Evolutionary conservation across 2,797 vertebrate genomes (phyloP), one percentile per base, ranked within the genome.

Genomic region (Meriones psammophilus): DNA sequence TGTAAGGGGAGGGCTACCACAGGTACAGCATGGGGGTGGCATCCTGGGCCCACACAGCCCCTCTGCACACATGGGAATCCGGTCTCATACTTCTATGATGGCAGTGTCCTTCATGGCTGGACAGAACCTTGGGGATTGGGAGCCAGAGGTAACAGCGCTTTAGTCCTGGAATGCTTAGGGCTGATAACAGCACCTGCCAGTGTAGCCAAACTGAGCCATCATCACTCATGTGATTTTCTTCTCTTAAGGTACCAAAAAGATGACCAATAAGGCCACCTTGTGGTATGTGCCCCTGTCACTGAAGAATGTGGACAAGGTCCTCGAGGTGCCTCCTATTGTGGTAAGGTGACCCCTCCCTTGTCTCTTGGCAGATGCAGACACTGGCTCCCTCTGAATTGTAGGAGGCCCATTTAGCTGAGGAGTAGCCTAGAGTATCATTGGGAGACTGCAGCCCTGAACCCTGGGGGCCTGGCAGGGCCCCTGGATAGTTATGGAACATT

Each of bases 281-380:
- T 99, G 99, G 99, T 99, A 99, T 0, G 99, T 99, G 94, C 99
- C 99, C 0, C 98, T 99, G 94, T 99, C 99, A 13, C 98, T 99
- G 97, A 97, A 99, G 98, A 99, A 99, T 0, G 99, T 99, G 84
- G 99, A 99, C 97, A 99, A 99, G 98, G 98, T 99, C 96, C 97
- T 98, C n/a, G 99, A 99, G 96, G 99, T 99, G 96, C 99, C 99
- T 14, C 99, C 99, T 0, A 99, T 99, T 42, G 98, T 99, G 99
- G 99, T 99, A 98, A 97, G 98, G 58, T 66, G 54, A 8, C 17
- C n/a, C 39, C 10, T 60, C 2, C 0, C 10, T 26, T 46, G 28
- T 50, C 42, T 69, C 39, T 2, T 22, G 15, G 73, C 30, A 64
- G 17, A 24, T 24, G 14, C 42, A 22, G 86, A 24, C 26, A 50